Evolutionary conservation across 2,113 vertebrate genomes (phyloP).

Genomic region (Corvus cornix): DNA sequence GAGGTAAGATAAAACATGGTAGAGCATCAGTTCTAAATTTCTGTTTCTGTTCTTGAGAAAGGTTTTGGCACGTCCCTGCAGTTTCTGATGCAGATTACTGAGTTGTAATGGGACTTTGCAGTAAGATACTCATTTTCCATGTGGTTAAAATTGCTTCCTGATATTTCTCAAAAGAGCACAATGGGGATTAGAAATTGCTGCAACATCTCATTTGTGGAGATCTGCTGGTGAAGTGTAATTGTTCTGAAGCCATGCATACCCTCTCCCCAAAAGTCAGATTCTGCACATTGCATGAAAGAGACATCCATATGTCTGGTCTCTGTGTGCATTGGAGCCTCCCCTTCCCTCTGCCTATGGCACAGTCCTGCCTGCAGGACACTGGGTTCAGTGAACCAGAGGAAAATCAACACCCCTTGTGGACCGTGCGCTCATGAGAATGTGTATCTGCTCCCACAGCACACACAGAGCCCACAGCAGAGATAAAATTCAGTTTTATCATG

Average conservation of each 20-base stretch:
- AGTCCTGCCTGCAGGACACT: not conserved
- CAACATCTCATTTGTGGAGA: not conserved
- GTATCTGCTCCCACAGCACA: not conserved
- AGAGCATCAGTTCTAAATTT: not conserved
- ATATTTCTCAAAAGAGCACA: constrained; percentile 14
- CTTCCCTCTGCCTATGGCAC: not conserved
- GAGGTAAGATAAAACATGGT: not conserved
- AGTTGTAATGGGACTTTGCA: not conserved
- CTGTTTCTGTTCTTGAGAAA: not conserved
- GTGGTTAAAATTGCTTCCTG: constrained; percentile 14
- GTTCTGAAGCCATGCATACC: not conserved
- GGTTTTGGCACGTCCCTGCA: not conserved
- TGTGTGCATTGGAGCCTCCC: fast-evolving
- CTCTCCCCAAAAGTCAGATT: not conserved
- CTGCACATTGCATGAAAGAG: not conserved
- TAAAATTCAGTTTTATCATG: not conserved
- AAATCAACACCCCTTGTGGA: not conserved
- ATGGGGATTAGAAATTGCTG: not conserved
- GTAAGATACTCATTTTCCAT: not conserved
- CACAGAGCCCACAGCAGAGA: not conserved
- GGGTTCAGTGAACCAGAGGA: not conserved
- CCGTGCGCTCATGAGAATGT: not conserved
- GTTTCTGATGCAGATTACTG: not conserved
- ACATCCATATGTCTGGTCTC: not conserved
- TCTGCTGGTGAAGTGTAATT: not conserved